phyloP scores from a whole-genome alignment of 2,888 invertebrate genomes.

The Mechanitis mazaeus region DNA sequence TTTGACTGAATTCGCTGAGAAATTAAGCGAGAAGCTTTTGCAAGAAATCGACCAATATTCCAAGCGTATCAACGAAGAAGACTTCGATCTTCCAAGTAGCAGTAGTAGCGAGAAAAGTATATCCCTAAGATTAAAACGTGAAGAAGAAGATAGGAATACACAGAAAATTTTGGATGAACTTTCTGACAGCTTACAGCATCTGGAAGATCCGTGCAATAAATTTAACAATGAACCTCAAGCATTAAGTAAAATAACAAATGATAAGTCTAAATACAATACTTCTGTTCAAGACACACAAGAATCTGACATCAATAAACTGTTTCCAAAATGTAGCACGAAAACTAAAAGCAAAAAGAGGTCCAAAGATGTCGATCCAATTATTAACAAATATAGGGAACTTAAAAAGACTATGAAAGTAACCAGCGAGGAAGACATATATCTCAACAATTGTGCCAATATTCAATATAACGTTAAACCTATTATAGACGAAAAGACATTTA shows the following conservation, averaged over 20 bases:
- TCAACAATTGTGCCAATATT: slow-evolving; percentile 69
- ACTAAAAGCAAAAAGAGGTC: slow-evolving; percentile 72
- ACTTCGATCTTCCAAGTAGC: slow-evolving; percentile 71
- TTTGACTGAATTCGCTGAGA: slow-evolving; percentile 87
- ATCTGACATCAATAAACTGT: slow-evolving; percentile 65
- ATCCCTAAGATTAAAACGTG: slow-evolving; percentile 68
- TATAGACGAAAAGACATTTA: slow-evolving; percentile 57
- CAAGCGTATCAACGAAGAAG: slow-evolving; percentile 71
- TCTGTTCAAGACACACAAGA: slow-evolving; percentile 72
- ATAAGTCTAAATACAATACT: slow-evolving; percentile 76
- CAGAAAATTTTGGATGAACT: slow-evolving; percentile 69
- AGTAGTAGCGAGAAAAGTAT: slow-evolving; percentile 73
- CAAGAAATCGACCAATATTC: slow-evolving; percentile 84
- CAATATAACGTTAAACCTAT: slow-evolving; percentile 57
- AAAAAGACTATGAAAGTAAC: slow-evolving; percentile 68
- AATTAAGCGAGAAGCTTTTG: slow-evolving; percentile 86
- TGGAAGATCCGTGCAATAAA: slow-evolving; percentile 79
- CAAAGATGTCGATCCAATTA: slow-evolving; percentile 69
- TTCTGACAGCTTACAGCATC: slow-evolving; percentile 71
- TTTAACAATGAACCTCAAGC: slow-evolving; percentile 77
- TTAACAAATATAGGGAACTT: slow-evolving; percentile 68
- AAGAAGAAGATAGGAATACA: slow-evolving; percentile 69
- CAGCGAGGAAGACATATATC: slow-evolving; percentile 63
- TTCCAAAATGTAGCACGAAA: slow-evolving; percentile 69
- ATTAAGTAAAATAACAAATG: slow-evolving; percentile 76